phyloP scores from a whole-genome alignment of 2,888 invertebrate genomes.

The Isotomurus palustris region DNA sequence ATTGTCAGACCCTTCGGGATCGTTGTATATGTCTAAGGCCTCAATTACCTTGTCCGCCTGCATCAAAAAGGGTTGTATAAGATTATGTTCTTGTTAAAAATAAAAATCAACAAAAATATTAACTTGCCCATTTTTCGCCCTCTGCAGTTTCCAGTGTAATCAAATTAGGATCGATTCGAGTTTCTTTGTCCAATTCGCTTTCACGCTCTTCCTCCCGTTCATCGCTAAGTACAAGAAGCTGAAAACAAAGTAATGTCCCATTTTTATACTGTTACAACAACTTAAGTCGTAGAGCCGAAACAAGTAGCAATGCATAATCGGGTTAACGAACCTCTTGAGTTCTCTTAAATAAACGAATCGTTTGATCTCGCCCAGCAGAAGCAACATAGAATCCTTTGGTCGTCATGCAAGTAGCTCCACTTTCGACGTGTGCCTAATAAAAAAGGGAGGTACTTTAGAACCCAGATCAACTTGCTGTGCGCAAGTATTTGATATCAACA shows the following conservation, averaged over 20 bases:
- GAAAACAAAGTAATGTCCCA: slow-evolving; percentile 58
- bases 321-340: slow-evolving; percentile 52
- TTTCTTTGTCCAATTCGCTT: slow-evolving; percentile 61
- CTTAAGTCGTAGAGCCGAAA: slow-evolving; percentile 2
- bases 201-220: slow-evolving; percentile 75
- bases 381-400: slow-evolving; percentile 66
- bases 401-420: slow-evolving; percentile 43
- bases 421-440: slow-evolving; percentile 41
- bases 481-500: not conserved
- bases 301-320: not conserved
- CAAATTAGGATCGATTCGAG: slow-evolving; percentile 58
- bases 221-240: slow-evolving; percentile 88
- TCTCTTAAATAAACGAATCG: slow-evolving; percentile 57
- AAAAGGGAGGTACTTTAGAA: not conserved
- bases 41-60: slow-evolving; percentile 86
- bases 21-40: slow-evolving; percentile 71
- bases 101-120: slow-evolving; percentile 14
- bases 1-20: slow-evolving; percentile 45
- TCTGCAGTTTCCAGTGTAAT: slow-evolving; percentile 84
- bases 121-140: slow-evolving; percentile 71
- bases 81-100: too few relatives aligned
- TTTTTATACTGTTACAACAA: not conserved
- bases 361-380: slow-evolving; percentile 56
- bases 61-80: slow-evolving; percentile 14
- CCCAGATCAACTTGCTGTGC: not conserved